Evolutionary conservation across 2,113 vertebrate genomes (phyloP).

Genomic region (Rhinichthys klamathensis): DNA sequence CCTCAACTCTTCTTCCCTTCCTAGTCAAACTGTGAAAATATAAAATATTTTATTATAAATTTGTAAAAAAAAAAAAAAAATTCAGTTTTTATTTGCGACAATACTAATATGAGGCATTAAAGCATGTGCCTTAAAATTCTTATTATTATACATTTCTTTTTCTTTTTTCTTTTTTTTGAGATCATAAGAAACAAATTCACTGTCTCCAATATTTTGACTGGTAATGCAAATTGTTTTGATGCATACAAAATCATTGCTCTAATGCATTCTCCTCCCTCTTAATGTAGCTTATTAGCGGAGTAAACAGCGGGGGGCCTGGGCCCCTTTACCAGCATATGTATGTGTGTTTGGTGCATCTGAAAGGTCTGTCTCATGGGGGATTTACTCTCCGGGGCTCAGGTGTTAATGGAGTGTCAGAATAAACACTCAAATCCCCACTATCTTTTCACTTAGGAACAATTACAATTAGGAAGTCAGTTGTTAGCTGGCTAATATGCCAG

Average conservation of each 20-base stretch:
- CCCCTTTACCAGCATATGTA: slow-evolving; percentile 5
- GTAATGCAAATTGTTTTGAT: neutral
- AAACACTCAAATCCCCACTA: slow-evolving; percentile 58
- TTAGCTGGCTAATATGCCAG: slow-evolving; percentile 50
- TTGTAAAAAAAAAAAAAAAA: too few relatives aligned
- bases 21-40: too few relatives aligned
- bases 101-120: too few relatives aligned
- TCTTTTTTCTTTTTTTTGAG: neutral
- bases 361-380: slow-evolving; percentile 40
- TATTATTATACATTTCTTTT: neutral
- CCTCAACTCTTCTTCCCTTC: too few relatives aligned
- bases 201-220: neutral
- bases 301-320: slow-evolving; percentile 15
- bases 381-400: slow-evolving; percentile 40
- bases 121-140: neutral
- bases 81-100: too few relatives aligned
- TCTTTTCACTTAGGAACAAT: slow-evolving; percentile 45
- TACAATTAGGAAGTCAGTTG: slow-evolving; percentile 61
- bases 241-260: neutral
- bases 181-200: neutral
- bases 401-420: slow-evolving; percentile 58
- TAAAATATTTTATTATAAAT: too few relatives aligned
- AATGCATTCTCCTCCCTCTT: neutral
- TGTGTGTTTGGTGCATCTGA: slow-evolving; percentile 49
- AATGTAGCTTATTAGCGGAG: slow-evolving; percentile 6